These are phyloP conservation scores for Idaea dimidiata DNA, from an alignment of 2,888 invertebrate species.

Conservation along the genomic window DNA sequence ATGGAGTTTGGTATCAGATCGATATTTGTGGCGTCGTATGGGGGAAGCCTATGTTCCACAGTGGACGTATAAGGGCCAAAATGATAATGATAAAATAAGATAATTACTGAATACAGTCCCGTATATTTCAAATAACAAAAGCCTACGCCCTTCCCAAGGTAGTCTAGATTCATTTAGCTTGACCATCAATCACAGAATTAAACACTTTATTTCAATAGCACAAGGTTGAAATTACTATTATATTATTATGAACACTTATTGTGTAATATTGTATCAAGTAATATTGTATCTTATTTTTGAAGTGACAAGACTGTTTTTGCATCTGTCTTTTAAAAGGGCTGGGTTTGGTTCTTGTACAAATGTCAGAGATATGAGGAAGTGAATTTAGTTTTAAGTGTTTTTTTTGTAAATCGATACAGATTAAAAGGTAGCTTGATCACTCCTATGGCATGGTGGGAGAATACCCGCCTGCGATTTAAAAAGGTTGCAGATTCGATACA, in stretches of 20 bases:
- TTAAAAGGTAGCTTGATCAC: neutral
- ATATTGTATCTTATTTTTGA: neutral
- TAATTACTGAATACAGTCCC: conserved; percentile 7
- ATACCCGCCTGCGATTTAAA: no score
- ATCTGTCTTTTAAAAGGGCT: neutral
- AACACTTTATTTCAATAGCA: conserved; percentile 13
- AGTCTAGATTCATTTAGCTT: conserved; percentile 44
- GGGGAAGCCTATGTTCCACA: no score
- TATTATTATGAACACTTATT: neutral
- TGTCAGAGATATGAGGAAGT: conserved; percentile 23
- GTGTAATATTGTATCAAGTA: no score
- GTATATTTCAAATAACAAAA: conserved; percentile 35
- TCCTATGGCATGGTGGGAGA: no score
- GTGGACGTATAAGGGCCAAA: no score
- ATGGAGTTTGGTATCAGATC: no score
- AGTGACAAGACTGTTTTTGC: neutral
- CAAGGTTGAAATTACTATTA: conserved; percentile 15
- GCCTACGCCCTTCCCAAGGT: conserved; percentile 74
- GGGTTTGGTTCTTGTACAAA: conserved; percentile 11
- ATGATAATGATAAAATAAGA: no score
- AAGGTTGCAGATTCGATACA: no score
- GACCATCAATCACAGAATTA: neutral
- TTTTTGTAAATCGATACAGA: conserved; percentile 6
- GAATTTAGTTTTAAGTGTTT: neutral
- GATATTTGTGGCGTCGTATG: no score